Evolutionary conservation across 1,140 invertebrate species (phyloP).

Genomic region (Aethina tumida): DNA sequence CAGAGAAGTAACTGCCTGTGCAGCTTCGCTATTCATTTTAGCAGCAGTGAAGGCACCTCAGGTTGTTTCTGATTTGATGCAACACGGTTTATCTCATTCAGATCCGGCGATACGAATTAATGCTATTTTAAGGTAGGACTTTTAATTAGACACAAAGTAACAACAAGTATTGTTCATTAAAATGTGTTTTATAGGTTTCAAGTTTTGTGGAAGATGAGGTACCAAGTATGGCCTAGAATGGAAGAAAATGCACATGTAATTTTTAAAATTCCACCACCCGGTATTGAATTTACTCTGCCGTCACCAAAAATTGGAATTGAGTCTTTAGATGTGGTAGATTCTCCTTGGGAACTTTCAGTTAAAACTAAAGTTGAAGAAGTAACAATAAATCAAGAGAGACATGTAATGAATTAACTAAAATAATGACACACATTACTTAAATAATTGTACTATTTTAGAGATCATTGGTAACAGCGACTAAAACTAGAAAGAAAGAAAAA

Average conservation of each 20-base stretch:
- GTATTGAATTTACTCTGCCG: constrained; percentile 97
- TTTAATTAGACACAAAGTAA: not conserved
- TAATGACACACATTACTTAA: constrained; percentile 6
- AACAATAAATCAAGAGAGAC: constrained; percentile 95
- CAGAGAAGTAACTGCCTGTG: constrained; percentile 62
- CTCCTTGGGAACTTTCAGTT: constrained; percentile 96
- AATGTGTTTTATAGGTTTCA: constrained; percentile 56
- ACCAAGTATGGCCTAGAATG: constrained; percentile 98
- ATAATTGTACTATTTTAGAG: constrained; percentile 49
- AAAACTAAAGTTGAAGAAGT: constrained; percentile 99
- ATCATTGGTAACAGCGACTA: constrained; percentile 95
- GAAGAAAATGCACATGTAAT: constrained; percentile 91
- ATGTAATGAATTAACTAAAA: constrained; percentile 50
- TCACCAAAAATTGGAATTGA: constrained; percentile 97
- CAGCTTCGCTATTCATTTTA: constrained; percentile 86
- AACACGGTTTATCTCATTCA: constrained; percentile 70
- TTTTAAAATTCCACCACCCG: constrained; percentile 96
- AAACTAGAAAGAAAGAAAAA: constrained; percentile 97
- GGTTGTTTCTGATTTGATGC: constrained; percentile 80
- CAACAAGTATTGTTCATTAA: constrained; percentile 3
- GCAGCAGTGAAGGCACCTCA: constrained; percentile 82
- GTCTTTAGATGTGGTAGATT: constrained; percentile 89
- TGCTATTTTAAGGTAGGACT: constrained; percentile 62
- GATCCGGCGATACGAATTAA: constrained; percentile 68
- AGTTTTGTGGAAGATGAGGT: constrained; percentile 92